Evolutionary conservation across 2,797 vertebrate genomes (phyloP), one percentile per base, ranked within the genome.

Genomic region (Mareca strepera): DNA sequence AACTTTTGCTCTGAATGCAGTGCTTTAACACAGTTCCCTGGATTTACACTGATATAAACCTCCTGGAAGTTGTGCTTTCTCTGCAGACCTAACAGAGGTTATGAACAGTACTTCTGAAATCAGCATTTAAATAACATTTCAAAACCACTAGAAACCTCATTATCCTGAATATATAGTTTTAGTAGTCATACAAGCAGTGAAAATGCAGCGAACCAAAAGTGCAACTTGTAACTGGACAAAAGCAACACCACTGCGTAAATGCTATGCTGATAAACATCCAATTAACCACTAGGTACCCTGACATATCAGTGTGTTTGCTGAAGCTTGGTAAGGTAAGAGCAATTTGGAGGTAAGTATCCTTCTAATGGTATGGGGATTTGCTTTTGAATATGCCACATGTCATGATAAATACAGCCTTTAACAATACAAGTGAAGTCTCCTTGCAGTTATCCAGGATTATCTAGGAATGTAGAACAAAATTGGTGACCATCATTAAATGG

Each of bases 101-200:
- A 89, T 7, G 12, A 86, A 84, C 80, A 93, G 68, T 93, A 48
- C 53, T 82, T 97, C 75, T 92, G 94, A 96, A 76, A 94, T 73
- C 89, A 93, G 66, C 73, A 94, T 97, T 95, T 96, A 96, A 95
- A 91, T 92, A 94, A 93, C 89, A 76, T 95, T 89, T 82, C 76
- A 93, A 93, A 85, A 68, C 22, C 83, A 75, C 73, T 94, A 73
- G 72, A 93, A 90, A 92, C 62, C 60, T 95, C 92, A 93, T 95
- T 88, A 91, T 92, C 76, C 26, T 92, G 17, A 66, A 69, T 78
- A 46, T 90, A 82, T 92, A 14, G 6, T 70, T 95, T 86, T 92
- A 95, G 74, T 12, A 77, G 73, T 92, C 63, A 62, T 37, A 87
- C 28, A 90, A 92, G 18, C 50, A 92, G 28, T 56, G 82, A 93